Conservation (phyloP, 2,113 vertebrate species). For the Eulemur macaco region DNA sequence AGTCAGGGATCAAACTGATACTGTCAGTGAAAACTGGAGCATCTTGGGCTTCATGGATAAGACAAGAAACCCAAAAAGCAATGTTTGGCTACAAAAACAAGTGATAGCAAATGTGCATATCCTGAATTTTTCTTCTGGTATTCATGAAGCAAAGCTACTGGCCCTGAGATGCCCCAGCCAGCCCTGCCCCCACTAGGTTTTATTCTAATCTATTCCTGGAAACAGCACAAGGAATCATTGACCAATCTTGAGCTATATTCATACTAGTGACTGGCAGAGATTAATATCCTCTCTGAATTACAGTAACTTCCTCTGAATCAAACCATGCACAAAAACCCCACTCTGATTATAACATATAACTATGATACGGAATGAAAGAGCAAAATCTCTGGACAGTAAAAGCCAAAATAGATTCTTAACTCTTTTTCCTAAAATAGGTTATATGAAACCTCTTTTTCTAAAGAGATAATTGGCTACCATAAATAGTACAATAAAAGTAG, state of each 20-base stretch:
- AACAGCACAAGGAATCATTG: background rate
- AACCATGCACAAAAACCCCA: background rate
- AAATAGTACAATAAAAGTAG: slow-evolving; percentile 59
- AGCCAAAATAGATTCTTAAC: slow-evolving; percentile 56
- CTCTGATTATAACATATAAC: background rate
- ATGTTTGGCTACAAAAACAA: background rate
- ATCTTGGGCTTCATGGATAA: background rate
- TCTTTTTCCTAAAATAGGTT: slow-evolving; percentile 54
- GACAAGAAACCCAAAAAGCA: background rate
- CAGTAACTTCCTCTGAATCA: slow-evolving; percentile 5
- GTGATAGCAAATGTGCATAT: background rate
- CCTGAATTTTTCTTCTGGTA: background rate
- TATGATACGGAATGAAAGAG: background rate
- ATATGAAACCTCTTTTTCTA: slow-evolving; percentile 49
- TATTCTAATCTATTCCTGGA: background rate
- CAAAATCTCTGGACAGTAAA: slow-evolving; percentile 47
- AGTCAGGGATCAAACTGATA: background rate
- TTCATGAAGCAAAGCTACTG: background rate
- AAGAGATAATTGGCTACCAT: slow-evolving; percentile 60
- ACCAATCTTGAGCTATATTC: background rate
- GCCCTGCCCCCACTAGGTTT: background rate
- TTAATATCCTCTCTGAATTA: slow-evolving; percentile 18
- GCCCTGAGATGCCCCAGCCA: background rate
- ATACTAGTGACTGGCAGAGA: background rate
- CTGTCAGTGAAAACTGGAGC: background rate